A percentile compares a stretch with the other conserved stretches of the same genome.
phyloP scores from a whole-genome alignment of 2,888 invertebrate species.

The Diarsia brunnea region DNA sequence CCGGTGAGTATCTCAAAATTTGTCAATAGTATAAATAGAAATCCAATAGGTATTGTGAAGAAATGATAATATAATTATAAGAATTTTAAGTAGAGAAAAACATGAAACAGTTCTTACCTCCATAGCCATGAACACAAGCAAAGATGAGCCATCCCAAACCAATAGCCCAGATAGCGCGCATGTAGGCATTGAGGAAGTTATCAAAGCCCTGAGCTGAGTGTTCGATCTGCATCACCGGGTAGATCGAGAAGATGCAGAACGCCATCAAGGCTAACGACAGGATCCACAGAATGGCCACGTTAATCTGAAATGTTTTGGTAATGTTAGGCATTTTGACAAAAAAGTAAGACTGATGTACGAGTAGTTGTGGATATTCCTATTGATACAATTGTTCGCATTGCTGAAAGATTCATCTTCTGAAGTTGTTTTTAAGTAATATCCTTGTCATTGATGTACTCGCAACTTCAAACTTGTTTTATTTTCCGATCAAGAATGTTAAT shows the following conservation, averaged over 20 bases:
- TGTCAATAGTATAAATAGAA: not conserved
- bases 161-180: constrained; percentile 83
- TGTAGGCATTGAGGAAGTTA: constrained; percentile 80
- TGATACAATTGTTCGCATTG: no score
- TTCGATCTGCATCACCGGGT: constrained; percentile 75
- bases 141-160: constrained; percentile 85
- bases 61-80: not conserved
- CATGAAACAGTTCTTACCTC: constrained; percentile 76
- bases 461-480: not conserved
- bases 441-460: not conserved
- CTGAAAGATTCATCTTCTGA: not conserved
- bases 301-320: constrained; percentile 66
- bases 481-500: not conserved
- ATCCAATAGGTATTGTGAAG: not conserved
- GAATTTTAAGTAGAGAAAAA: not conserved
- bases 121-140: constrained; percentile 85
- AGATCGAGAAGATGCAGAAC: constrained; percentile 77
- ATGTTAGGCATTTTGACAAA: constrained; percentile 8
- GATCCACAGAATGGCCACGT: constrained; percentile 72
- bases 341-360: no score
- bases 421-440: not conserved
- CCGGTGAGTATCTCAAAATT: not conserved
- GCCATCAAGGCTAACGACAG: constrained; percentile 72
- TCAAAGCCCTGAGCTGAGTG: constrained; percentile 73
- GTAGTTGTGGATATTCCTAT: not conserved